These are phyloP conservation scores for Tinea trinotella DNA, from an alignment of 2,888 invertebrate species.

Conservation along the genomic window DNA sequence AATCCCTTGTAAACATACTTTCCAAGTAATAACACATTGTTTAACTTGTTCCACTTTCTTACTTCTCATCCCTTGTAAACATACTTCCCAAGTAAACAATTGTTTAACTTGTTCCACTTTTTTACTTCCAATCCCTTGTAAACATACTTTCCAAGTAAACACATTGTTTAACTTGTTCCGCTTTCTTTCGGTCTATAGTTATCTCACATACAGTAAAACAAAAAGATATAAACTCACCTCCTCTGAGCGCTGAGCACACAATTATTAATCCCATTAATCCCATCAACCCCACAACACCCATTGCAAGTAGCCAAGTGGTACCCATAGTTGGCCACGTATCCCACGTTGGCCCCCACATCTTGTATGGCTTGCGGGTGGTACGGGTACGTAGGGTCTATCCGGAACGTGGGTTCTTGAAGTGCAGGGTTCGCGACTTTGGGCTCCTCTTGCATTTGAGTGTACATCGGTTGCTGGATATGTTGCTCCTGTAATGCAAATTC, in stretches of 20 bases:
- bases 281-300: slow-evolving; percentile 8
- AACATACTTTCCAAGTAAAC: too few species aligned
- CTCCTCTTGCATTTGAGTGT: slow-evolving; percentile 21
- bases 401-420: slow-evolving; percentile 45
- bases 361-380: slow-evolving; percentile 43
- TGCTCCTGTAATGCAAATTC: slow-evolving; percentile 32
- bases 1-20: too few species aligned
- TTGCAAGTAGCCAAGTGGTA: slow-evolving; percentile 13
- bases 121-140: too few species aligned
- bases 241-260: not conserved
- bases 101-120: too few species aligned
- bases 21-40: too few species aligned
- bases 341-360: slow-evolving; percentile 30
- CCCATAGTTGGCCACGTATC: not conserved
- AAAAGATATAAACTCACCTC: slow-evolving; percentile 7
- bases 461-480: slow-evolving; percentile 39
- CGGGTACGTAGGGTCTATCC: slow-evolving; percentile 65
- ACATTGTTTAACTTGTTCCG: too few species aligned
- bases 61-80: too few species aligned
- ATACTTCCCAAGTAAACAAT: too few species aligned
- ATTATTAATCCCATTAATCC: not conserved
- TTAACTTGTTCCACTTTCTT: too few species aligned
- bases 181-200: too few species aligned
- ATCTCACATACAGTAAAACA: too few species aligned
- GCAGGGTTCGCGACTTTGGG: not conserved